These are phyloP conservation scores for Himalopsyche kuldschensis DNA, from an alignment of 2,888 invertebrate species.

Conservation along the genomic window DNA sequence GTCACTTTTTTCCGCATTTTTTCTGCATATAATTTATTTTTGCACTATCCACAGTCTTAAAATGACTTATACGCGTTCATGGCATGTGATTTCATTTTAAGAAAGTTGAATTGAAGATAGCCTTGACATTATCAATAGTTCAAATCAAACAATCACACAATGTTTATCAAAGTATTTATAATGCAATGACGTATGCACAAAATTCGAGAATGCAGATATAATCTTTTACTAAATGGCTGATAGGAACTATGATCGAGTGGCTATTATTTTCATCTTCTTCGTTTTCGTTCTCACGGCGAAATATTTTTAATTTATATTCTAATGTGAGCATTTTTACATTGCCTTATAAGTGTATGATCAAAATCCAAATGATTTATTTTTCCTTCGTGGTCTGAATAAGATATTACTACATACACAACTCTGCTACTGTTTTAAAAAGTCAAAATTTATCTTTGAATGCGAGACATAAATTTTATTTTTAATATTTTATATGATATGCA, in stretches of 20 bases:
- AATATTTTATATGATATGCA: too few relatives aligned
- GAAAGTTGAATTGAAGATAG: constrained; percentile 25
- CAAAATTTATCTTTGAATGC: not conserved
- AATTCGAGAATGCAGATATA: not conserved
- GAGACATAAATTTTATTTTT: too few relatives aligned
- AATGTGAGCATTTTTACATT: not conserved
- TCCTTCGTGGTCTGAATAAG: not conserved
- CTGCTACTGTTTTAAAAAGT: not conserved
- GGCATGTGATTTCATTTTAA: not conserved
- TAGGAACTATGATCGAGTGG: not conserved
- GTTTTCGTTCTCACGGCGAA: not conserved
- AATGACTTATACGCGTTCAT: not conserved
- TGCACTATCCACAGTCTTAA: not conserved
- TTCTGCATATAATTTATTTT: not conserved
- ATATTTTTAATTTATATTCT: not conserved
- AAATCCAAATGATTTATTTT: not conserved
- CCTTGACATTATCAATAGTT: constrained; percentile 32
- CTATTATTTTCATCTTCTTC: not conserved
- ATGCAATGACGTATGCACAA: constrained; percentile 12
- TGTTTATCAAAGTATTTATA: constrained; percentile 26
- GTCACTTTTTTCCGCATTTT: not conserved
- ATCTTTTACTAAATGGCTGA: not conserved
- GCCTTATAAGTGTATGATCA: not conserved
- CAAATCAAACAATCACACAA: constrained; percentile 16
- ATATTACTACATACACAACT: not conserved